phyloP scores from a whole-genome alignment of 92 coral and sea anemone species.

The Epizoanthus ramosus region DNA sequence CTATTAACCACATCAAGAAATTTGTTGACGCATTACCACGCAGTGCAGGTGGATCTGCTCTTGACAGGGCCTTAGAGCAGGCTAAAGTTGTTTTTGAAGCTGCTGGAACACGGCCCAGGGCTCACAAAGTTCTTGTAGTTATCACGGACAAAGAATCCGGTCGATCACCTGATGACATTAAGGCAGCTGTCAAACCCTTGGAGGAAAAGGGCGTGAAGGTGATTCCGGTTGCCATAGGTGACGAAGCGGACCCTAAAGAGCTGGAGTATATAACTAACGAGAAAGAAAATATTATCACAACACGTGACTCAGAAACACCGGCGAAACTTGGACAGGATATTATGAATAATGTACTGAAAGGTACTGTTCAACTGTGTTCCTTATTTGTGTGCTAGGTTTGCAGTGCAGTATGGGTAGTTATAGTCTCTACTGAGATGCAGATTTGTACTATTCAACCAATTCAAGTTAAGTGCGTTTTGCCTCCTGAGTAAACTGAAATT shows the following conservation, averaged over 20 bases:
- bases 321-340: constrained; percentile 60
- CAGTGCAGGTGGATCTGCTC: constrained; percentile 27
- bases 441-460: background rate
- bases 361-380: constrained; percentile 18
- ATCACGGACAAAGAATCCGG: constrained; percentile 73
- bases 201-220: constrained; percentile 65
- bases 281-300: constrained; percentile 51
- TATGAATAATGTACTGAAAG: constrained; percentile 56
- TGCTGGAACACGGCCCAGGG: background rate
- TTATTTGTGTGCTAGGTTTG: too few relatives aligned
- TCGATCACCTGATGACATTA: constrained; percentile 54
- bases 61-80: constrained; percentile 1
- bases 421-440: background rate
- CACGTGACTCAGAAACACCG: constrained; percentile 48
- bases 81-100: constrained; percentile 27
- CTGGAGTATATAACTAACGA: constrained; percentile 39
- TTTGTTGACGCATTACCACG: constrained; percentile 8
- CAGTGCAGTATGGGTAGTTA: background rate
- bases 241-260: constrained; percentile 57
- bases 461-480: background rate
- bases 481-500: background rate
- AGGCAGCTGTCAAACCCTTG: constrained; percentile 61
- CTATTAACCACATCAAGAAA: constrained; percentile 25
- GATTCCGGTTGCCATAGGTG: constrained; percentile 83
- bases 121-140: constrained; percentile 63